Base-by-base conservation (phyloP, 2,888 invertebrate genomes). In the Chouioia cunea region DNA sequence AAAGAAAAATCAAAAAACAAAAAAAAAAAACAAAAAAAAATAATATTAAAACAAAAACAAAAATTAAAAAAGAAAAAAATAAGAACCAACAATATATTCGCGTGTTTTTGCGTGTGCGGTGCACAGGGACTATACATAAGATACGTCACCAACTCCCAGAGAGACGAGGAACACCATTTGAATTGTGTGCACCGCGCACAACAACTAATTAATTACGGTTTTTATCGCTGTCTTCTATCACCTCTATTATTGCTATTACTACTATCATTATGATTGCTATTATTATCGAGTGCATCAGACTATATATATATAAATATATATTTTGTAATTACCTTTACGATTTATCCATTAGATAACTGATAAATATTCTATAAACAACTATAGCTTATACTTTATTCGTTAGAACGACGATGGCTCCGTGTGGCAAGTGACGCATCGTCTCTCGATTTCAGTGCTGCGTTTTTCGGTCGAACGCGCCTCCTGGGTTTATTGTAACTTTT, bases 41-140 rank as follows among this genome's bases (percentile, higher is more conserved):
- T 18, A 22, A n/a, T n/a, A n/a, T n/a, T 23, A 15, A 54, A 23
- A 14, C n/a, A 53, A 14, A 18, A 53, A 22, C 15, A 54, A 54
- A 10, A 18, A 54, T 22, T 14, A 23, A 14, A 4, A 54, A 4
- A n/a, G 50, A 50, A 46, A 46, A 46, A 46, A 46, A 46, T 46
- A 14, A 1, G 15, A 46, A 46, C 15, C 14, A 18, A 50, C 10
- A 36, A 36, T 36, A 36, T 36, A 36, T 82, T 78, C 77, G 77
- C 79, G 80, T 79, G 79, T 70, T 8, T 16, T 20, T n/a, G 70
- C 76, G 75, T 76, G 78, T 72, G 62, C 71, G 64, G 75, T 77
- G 76, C 74, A 20, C 15, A 14, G 36, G 36, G 36, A 6, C 27
- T 27, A 27, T 27, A 27, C 6, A 27, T 27, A 27, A 27, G 2